Conservation (phyloP, 2,797 vertebrate species). For the Pyrocephalus nanus region DNA sequence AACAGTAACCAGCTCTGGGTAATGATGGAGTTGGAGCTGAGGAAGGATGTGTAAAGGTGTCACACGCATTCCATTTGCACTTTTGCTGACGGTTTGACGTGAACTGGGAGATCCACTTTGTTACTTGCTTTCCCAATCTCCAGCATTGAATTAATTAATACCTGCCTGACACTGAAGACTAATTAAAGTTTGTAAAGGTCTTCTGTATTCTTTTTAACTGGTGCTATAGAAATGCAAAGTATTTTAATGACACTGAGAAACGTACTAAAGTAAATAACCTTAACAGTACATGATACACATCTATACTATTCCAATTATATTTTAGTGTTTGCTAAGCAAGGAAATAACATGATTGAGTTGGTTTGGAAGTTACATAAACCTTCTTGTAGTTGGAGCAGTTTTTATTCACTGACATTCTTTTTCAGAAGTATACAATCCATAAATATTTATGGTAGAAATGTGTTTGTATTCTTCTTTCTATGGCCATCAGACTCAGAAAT, state of each 20-base stretch:
- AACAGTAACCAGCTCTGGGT: slow-evolving; percentile 10
- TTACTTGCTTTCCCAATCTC: slow-evolving; percentile 66
- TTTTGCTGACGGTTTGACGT: slow-evolving; percentile 36
- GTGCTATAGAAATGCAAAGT: slow-evolving; percentile 71
- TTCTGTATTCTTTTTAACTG: slow-evolving; percentile 72
- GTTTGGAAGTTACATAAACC: slow-evolving; percentile 2
- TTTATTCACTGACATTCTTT: background rate
- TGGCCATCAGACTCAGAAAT: background rate
- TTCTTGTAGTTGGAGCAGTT: background rate
- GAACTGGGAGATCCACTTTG: slow-evolving; percentile 54
- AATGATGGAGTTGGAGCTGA: slow-evolving; percentile 39
- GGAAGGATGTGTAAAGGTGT: slow-evolving; percentile 30
- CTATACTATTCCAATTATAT: background rate
- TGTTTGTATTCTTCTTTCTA: background rate
- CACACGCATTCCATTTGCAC: slow-evolving; percentile 8
- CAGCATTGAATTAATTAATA: slow-evolving; percentile 67
- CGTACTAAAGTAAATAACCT: slow-evolving; percentile 13
- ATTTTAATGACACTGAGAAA: slow-evolving; percentile 33
- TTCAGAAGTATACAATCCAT: background rate
- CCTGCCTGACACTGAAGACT: slow-evolving; percentile 63
- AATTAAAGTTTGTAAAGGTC: slow-evolving; percentile 72
- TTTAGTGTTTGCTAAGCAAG: slow-evolving; percentile 6
- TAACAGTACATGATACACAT: background rate
- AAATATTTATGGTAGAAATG: background rate
- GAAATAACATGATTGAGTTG: background rate